Base-by-base conservation (phyloP, 2,113 vertebrate species). In the Lepus europaeus region DNA sequence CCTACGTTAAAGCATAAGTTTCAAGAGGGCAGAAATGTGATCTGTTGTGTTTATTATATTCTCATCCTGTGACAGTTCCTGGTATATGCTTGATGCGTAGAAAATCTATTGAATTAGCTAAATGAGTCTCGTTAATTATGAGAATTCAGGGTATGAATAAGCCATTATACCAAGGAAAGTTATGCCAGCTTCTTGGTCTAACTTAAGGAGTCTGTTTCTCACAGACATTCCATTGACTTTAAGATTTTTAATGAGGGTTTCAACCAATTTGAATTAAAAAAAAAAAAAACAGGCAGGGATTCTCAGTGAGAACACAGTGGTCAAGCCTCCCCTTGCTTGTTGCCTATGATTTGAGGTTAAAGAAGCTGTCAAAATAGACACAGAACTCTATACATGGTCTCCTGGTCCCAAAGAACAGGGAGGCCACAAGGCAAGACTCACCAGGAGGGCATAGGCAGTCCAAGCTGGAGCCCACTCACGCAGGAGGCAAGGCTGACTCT, bases 41-140 rank as follows among this genome's bases (percentile, higher is more conserved):
- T 20, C 12, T 56, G 12, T 56, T 39, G 17, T 53, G 68, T 66
- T 59, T 76, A 25, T 45, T 74, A 11, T 39, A 56, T 49, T 27
- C 56, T 49, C 89, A 25, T 63, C 25, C 39, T 74, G 64, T 14
- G 22, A 74, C 56, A 89, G 36, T 89, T 53, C 22, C 51, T 69
- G 61, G 12, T 39, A 45, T 3, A 72, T 56, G 12, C 22, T 23
- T 73, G 83, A 86, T 53, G 83, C 2, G 11, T 19, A 59, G 86
- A n/a, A 59, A 56, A 53, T 56, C 68, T 88, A 33, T 20, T 33
- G 9, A 74, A 69, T 45, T n/a, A 73, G 69, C 3, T 84, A 6
- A 94, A 90, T 53, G 36, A 31, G 7, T 19, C 3, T 19, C 68
- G 6, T 86, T 69, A 70, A 89, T 81, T 93, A 89, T 92, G 59